Conservation (phyloP, 2,888 invertebrate genomes). For the Agapostemon virescens region DNA sequence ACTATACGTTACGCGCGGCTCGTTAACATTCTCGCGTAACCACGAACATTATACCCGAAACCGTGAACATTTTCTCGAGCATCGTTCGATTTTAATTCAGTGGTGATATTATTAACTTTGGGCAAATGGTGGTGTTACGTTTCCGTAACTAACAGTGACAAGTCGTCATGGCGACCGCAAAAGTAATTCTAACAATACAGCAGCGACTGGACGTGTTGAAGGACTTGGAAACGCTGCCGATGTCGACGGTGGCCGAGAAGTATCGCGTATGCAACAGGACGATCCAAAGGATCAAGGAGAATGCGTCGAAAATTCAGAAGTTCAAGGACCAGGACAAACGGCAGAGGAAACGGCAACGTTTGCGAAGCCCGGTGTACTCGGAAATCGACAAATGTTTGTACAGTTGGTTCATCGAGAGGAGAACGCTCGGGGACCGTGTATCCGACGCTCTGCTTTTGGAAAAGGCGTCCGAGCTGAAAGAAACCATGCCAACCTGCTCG, state of each 20-base stretch:
- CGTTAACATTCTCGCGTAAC: not conserved
- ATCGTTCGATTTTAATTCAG: not conserved
- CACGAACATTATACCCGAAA: not conserved
- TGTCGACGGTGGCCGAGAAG: not conserved
- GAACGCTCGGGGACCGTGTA: not conserved
- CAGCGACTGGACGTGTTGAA: not conserved
- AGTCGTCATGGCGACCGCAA: not conserved
- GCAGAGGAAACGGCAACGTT: not conserved
- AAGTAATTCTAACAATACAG: not conserved
- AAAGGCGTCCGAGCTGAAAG: not conserved
- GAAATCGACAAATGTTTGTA: not conserved
- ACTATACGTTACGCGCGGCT: not conserved
- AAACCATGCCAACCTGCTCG: not conserved
- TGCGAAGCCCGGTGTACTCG: not conserved
- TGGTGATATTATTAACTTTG: not conserved
- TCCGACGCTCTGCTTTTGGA: not conserved
- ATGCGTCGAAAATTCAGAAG: not conserved
- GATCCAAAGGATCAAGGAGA: not conserved
- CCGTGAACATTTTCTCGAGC: not conserved
- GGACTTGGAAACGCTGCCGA: not conserved
- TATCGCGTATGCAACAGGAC: not conserved
- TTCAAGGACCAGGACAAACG: not conserved
- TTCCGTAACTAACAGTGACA: not conserved
- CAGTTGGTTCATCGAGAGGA: not conserved
- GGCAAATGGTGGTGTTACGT: not conserved